Evolutionary conservation across 2,888 invertebrate species (phyloP).

Genomic region (Pyrocoelia pectoralis): DNA sequence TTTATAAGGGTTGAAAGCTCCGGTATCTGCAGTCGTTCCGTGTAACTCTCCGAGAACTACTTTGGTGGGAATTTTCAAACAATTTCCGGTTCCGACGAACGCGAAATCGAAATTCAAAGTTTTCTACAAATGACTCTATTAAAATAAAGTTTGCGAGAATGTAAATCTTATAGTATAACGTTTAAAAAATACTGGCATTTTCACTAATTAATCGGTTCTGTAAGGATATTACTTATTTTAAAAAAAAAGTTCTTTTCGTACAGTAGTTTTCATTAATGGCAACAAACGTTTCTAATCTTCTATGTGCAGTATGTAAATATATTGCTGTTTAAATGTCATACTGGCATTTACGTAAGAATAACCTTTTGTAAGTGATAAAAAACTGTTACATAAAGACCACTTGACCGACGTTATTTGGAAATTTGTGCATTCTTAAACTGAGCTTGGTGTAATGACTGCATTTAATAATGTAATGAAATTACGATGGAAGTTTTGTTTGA

Average conservation of each 20-base stretch:
- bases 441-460: background rate
- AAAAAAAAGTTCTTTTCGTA: background rate
- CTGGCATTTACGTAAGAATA: conserved; percentile 18
- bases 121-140: background rate
- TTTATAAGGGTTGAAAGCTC: conserved; percentile 40
- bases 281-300: too few species aligned
- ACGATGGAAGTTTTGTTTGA: background rate
- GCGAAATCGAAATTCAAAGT: conserved; percentile 11
- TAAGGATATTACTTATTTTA: too few species aligned
- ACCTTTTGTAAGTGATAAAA: conserved; percentile 23
- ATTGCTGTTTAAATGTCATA: conserved; percentile 20
- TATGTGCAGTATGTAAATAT: conserved; percentile 13
- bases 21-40: conserved; percentile 43
- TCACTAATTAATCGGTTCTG: too few species aligned
- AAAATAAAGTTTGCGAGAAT: background rate
- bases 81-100: conserved; percentile 28
- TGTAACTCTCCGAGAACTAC: conserved; percentile 27
- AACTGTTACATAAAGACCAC: background rate
- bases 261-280: background rate
- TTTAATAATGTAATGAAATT: background rate
- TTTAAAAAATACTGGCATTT: too few species aligned
- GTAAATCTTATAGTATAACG: background rate
- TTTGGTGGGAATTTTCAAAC: conserved; percentile 19
- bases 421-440: background rate
- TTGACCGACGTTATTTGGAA: background rate